Base-by-base conservation (phyloP, 2,888 invertebrate species). In the Drosophila mimetica region DNA sequence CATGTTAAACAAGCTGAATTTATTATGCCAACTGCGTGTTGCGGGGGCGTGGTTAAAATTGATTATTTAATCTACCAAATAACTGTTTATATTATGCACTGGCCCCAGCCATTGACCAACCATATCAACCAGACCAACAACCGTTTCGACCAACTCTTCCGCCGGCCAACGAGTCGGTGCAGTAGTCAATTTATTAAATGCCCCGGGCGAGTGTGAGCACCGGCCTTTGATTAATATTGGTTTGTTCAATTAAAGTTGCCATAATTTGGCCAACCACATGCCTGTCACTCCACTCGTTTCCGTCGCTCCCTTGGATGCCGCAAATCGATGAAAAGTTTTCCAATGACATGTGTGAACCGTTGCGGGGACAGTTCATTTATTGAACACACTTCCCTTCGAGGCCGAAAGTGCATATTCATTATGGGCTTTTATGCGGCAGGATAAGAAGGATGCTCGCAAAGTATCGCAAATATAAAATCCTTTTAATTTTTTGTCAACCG, bases 1-100 rank as follows among this genome's bases (percentile, higher is more conserved):
- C 64, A 61, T 71, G 71, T 71, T 51, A 36, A 72, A 72, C 71
- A 65, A 71, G 59, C 51, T 52, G 71, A 52, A 79, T 77, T 79
- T 79, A 85, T 85, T 75, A 79, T 84, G 82, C 70, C 77, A 75
- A 69, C 75, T 77, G 69, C 70, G 54, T 75, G 70, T 70, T 61
- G 59, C 69, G 75, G 67, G 67, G 75, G 66, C 76, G 78, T 72
- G 83, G 83, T 76, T 76, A 46, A 74, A 78, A 82, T 80, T 76
- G 86, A 78, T 80, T 76, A 80, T 83, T 78, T 74, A 76, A 86
- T 86, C 80, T 75, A 59, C 71, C 64, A 72, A 76, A 86, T 75
- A 71, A 73, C 67, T 69, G 74, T 75, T 76, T 73, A 80, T 78
- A 74, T 76, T 75, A 76, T 63, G 48, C 61, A 69, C 20, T 52